Evolutionary conservation across 2,113 vertebrate genomes (phyloP).

Genomic region (Morone saxatilis): DNA sequence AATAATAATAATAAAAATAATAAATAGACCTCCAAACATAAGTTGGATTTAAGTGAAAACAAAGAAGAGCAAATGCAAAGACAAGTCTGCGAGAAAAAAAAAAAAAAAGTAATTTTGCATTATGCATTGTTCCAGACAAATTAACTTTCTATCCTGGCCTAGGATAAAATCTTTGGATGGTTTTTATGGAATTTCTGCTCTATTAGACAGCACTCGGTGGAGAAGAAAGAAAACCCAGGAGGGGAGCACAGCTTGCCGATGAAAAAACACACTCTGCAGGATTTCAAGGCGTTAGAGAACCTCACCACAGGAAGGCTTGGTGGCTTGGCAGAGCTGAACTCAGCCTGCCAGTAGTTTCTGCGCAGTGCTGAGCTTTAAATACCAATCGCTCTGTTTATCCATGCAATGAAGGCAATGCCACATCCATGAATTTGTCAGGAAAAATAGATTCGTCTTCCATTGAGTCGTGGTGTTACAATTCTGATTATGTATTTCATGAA

Average conservation of each 20-base stretch:
- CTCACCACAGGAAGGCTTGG: constrained; percentile 70
- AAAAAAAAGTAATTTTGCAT: constrained; percentile 40
- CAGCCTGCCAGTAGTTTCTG: constrained; percentile 60
- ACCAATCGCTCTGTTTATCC: constrained; percentile 57
- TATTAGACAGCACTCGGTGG: constrained; percentile 35
- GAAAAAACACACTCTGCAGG: constrained; percentile 61
- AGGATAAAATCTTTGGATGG: constrained; percentile 46
- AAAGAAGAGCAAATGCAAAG: constrained; percentile 38
- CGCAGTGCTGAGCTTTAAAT: constrained; percentile 58
- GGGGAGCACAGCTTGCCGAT: constrained; percentile 47
- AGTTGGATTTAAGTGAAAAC: constrained; percentile 22
- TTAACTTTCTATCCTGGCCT: constrained; percentile 45
- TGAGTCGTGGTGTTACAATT: constrained; percentile 16
- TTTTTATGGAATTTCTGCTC: constrained; percentile 56
- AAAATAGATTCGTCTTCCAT: constrained; percentile 43
- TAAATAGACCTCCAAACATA: constrained; percentile 1
- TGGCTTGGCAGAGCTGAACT: constrained; percentile 72
- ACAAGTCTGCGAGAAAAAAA: neutral
- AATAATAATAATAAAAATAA: neutral
- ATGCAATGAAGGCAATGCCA: constrained; percentile 49
- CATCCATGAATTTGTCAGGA: constrained; percentile 37
- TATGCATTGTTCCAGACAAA: constrained; percentile 49
- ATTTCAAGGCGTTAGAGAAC: constrained; percentile 65
- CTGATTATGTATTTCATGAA: constrained; percentile 66
- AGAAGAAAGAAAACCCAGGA: constrained; percentile 53